These are phyloP conservation scores for Thecophora atra DNA, from an alignment of 2,888 invertebrate genomes.

Conservation along the genomic window DNA sequence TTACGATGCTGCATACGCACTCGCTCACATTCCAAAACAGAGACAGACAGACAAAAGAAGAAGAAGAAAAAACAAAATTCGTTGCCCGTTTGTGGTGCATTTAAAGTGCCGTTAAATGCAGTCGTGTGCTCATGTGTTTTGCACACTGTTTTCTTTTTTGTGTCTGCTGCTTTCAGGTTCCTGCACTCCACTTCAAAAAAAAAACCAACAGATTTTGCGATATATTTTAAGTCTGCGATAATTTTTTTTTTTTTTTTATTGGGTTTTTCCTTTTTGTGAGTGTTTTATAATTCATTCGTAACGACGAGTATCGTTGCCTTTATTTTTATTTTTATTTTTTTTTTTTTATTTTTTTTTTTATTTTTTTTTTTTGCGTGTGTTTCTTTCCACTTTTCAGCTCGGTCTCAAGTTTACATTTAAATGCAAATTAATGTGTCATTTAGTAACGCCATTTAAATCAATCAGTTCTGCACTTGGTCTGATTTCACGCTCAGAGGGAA, in stretches of 20 bases:
- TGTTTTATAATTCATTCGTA: no score
- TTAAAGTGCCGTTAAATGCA: constrained; percentile 19
- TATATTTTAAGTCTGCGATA: not conserved
- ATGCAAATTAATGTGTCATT: constrained; percentile 62
- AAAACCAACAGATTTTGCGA: not conserved
- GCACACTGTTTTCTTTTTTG: not conserved
- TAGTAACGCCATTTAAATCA: constrained; percentile 52
- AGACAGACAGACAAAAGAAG: no score
- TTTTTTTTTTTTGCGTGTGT: constrained; percentile 24
- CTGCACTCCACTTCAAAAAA: not conserved
- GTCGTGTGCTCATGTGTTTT: not conserved
- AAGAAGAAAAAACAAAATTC: not conserved
- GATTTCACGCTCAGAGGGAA: not conserved
- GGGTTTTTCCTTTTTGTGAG: no score
- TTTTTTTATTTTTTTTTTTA: constrained; percentile 53
- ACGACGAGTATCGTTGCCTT: no score
- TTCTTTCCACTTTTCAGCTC: not conserved
- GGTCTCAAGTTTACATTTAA: constrained; percentile 49
- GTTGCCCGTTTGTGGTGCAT: constrained; percentile 3
- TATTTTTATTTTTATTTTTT: constrained; percentile 45
- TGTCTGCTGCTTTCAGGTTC: not conserved
- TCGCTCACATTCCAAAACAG: not conserved
- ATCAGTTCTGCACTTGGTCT: constrained; percentile 44
- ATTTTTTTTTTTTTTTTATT: not conserved
- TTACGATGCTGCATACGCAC: constrained; percentile 18